phyloP scores from a whole-genome alignment of 2,797 vertebrate genomes.

The Sebastes trivittatus region DNA sequence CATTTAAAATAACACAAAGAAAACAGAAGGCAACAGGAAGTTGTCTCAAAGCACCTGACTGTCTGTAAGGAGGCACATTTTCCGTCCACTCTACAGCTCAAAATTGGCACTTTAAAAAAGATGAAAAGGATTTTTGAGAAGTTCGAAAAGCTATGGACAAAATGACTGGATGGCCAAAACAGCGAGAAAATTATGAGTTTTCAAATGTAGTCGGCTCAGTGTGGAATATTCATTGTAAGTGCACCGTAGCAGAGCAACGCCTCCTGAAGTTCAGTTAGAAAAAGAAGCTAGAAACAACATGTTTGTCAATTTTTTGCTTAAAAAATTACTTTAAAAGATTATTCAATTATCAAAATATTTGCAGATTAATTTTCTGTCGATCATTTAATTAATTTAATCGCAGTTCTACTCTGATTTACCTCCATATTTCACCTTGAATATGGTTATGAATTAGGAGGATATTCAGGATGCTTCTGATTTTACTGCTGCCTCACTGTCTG shows the following conservation, averaged over 20 bases:
- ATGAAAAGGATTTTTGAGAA: too few relatives aligned
- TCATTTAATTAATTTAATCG: not conserved
- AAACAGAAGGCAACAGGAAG: not conserved
- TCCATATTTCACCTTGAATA: not conserved
- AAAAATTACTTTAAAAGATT: not conserved
- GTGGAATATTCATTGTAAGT: not conserved
- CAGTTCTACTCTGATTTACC: not conserved
- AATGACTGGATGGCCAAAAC: not conserved
- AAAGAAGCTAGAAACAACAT: not conserved
- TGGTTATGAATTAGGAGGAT: not conserved
- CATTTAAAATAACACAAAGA: not conserved
- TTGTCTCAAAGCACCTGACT: not conserved
- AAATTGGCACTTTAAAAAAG: not conserved
- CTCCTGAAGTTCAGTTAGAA: not conserved
- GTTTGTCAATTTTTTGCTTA: not conserved
- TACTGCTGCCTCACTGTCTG: not conserved
- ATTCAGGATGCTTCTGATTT: not conserved
- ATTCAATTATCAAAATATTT: not conserved
- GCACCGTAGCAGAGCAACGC: not conserved
- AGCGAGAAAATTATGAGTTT: not conserved
- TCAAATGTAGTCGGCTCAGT: not conserved
- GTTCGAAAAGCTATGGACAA: not conserved
- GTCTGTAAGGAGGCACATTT: not conserved
- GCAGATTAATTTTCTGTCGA: not conserved
- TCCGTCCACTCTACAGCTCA: not conserved